Evolutionary conservation across 2,113 vertebrate genomes (phyloP).

Genomic region (Sinocyclocheilus maitianheensis): DNA sequence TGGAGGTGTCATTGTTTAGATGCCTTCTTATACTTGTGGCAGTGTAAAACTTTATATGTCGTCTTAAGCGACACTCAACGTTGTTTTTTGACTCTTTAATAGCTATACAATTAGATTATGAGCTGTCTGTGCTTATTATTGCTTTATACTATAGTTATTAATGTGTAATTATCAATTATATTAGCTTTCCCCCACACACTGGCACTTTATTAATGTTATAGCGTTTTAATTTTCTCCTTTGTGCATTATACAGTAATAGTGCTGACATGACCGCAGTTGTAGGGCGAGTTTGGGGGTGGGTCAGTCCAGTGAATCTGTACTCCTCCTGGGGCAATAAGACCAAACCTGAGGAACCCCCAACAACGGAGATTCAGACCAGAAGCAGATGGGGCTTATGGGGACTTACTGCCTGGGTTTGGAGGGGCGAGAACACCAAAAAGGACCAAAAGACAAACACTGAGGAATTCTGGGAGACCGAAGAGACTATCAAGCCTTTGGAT

Average conservation of each 20-base stretch:
- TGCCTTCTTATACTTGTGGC: not conserved
- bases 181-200: not conserved
- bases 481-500: slow-evolving; percentile 65
- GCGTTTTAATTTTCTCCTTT: not conserved
- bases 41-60: not conserved
- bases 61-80: not conserved
- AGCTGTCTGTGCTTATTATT: not conserved
- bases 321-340: slow-evolving; percentile 59
- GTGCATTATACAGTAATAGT: not conserved
- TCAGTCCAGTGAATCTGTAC: slow-evolving; percentile 61
- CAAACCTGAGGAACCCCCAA: not conserved
- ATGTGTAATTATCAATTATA: not conserved
- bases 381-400: slow-evolving; percentile 46
- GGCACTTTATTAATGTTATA: not conserved
- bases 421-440: slow-evolving; percentile 48
- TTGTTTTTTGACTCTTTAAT: not conserved
- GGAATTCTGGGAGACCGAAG: slow-evolving; percentile 73
- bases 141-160: not conserved
- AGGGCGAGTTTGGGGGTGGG: slow-evolving; percentile 72
- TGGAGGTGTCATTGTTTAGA: slow-evolving; percentile 11
- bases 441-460: slow-evolving; percentile 59
- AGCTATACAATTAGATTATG: not conserved
- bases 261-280: slow-evolving; percentile 66
- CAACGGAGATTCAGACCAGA: slow-evolving; percentile 15
- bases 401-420: slow-evolving; percentile 71